A percentile compares a stretch with the other conserved stretches of the same genome.
phyloP scores from a whole-genome alignment of 2,888 invertebrate species.

The Macrosiphum euphorbiae region DNA sequence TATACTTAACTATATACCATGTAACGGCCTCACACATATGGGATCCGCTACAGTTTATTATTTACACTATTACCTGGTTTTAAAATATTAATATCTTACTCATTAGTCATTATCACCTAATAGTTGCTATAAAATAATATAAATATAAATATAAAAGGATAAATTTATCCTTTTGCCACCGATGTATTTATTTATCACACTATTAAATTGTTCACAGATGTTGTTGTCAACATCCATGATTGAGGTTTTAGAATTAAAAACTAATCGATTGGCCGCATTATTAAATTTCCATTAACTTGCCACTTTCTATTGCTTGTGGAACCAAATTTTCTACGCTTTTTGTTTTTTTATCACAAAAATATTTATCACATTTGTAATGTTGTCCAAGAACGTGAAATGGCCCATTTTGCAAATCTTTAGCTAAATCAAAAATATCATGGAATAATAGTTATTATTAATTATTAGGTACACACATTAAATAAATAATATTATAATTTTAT shows the following conservation, averaged over 20 bases:
- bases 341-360: slow-evolving; percentile 20
- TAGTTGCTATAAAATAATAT: no score
- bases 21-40: no score
- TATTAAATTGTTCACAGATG: no score
- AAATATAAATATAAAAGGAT: no score
- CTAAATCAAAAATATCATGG: not conserved
- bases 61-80: no score
- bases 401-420: slow-evolving; percentile 9
- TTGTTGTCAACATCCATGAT: no score
- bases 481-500: not conserved
- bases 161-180: no score
- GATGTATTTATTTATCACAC: no score
- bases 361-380: slow-evolving; percentile 1
- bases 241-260: slow-evolving; percentile 23
- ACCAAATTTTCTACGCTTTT: not conserved
- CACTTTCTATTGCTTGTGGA: slow-evolving; percentile 1
- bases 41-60: no score
- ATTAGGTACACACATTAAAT: not conserved
- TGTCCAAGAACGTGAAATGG: slow-evolving; percentile 23
- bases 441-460: not conserved
- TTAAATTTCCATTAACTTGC: slow-evolving; percentile 9
- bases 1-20: no score
- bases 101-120: no score
- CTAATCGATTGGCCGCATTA: slow-evolving; percentile 3
- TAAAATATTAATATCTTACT: no score